Evolutionary conservation across 1,140 invertebrate species (phyloP), one percentile per base, ranked within the genome.

Genomic region (Drosophila nigromelanica): DNA sequence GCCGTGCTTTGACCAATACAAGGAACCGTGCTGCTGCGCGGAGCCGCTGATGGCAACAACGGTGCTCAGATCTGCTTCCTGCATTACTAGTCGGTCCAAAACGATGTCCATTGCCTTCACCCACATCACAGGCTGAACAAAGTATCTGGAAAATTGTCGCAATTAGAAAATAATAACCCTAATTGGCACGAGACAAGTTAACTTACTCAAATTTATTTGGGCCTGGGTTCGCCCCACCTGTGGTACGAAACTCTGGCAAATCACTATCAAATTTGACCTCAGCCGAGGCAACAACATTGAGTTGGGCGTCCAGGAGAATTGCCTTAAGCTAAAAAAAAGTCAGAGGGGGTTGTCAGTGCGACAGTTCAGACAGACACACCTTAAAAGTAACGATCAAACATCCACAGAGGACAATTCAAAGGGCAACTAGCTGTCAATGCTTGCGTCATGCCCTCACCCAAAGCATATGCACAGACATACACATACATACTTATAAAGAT

Each of bases 11-110:
- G 95, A 94, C 98, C 98, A 99, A 92, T 97, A 99, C 5, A 99
- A 96, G 59, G 97, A 98, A 0, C 98, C 98, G 92, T 99, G 98
- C 97, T 99, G 98, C 96, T 99, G 98, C 1, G 95, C 98, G 62
- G 96, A 95, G 5, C 98, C 98, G 24, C 97, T 98, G 63, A 99
- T 92, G n/a, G 96, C 96, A 2, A 93, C 93, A 15, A 99, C 95
- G 76, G 94, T 95, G 27, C 94, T 94, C 80, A 99, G 97, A 92
- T 98, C 96, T 10, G 97, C 95, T 15, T 96, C 96, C 55, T 94
- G 94, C 7, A 97, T 94, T 47, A 96, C 94, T 12, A 99, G 93
- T 76, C 95, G 94, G 83, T 98, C 97, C 90, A 99, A 93, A 0
- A 99, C 93, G 92, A 99, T 95, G 89, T 99, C 98, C 21, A 99